Base-by-base conservation (phyloP, 2,113 vertebrate species). In the Ramphastos sulfuratus region DNA sequence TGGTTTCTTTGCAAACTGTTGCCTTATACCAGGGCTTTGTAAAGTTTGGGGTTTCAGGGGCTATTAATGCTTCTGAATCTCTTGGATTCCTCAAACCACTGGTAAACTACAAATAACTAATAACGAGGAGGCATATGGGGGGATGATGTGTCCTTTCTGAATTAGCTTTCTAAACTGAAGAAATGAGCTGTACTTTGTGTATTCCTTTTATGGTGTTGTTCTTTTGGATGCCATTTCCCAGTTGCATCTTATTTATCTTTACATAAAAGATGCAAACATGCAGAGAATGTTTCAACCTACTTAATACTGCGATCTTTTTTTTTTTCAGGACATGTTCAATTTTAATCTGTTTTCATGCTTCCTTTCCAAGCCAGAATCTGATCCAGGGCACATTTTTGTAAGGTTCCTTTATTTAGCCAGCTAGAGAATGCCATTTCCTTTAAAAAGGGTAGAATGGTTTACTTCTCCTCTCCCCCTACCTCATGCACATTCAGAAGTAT, bases 381-480 rank as follows among this genome's bases (percentile, higher is more conserved):
- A 86, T 75, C 24, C 25, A 89, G 23, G 74, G 2, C 3, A 17
- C 12, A 63, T 28, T 65, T 80, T 89, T 75, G 25, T n/a, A 56
- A 82, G 87, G 27, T 64, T 92, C 18, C 78, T 82, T 89, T 94
- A 28, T 81, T 96, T 94, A 71, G 46, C 27, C 30, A 88, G 35
- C 35, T 50, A 69, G 59, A 44, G 8, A 89, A 75, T 46, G 46
- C 60, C 2, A 73, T 80, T 90, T 92, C 9, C 48, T 88, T 75
- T 74, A 5, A 78, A 85, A 89, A 69, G 65, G 5, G 13, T 28
- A 48, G 28, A 67, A 44, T 1, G 35, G 27, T 18, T 18, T 3
- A 0, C 31, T 18, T 70, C 7, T 16, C 9, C 33, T 79, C 12
- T 84, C 25, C 39, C 33, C 6, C 9, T 44, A 59, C n/a, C 52